Evolutionary conservation across 1,140 invertebrate species (phyloP), one percentile per base, ranked within the genome.

Genomic region (Drosophila sucinea): DNA sequence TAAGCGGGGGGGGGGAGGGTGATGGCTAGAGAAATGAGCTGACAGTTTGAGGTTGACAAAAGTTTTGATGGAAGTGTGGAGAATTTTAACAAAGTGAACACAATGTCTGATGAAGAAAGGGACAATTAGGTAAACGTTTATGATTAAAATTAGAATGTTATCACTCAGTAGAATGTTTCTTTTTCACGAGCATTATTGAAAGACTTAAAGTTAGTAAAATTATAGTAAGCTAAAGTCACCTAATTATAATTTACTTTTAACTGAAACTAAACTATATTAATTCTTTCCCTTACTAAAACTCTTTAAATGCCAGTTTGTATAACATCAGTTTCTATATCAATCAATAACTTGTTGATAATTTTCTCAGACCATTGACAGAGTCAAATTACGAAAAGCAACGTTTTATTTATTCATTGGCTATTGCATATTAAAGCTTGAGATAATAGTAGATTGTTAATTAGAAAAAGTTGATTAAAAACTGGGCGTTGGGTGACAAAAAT

Each of bases 81-180:
- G 25, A 51, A 27, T 27, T 7, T 51, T 51, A 51, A 51, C 44
- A 25, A 51, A 51, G 44, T 51, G 7, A 27, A 51, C n/a, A 51
- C 44, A 51, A 32, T 56, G 58, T 51, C 27, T 30, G 3, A 44
- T 51, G 44, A 60, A 11, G 57, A 35, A 35, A 29, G n/a, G 47
- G 33, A 11, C 47, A 72, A 63, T 63, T 73, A 63, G 58, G 5
- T 25, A n/a, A 64, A 70, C 70, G 58, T 27, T 73, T 33, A 32
- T 51, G 51, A 73, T 65, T 65, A 47, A 27, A 51, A 27, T 51
- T 51, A 51, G 60, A 73, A 73, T 73, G 51, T 54, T 73, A 73
- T 73, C 60, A 63, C 56, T 58, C 38, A 73, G 64, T 73, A 32
- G 57, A n/a, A 55, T n/a, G n/a, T n/a, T n/a, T n/a, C n/a, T n/a